Conservation (phyloP, 2,113 vertebrate species). For the Lota lota region DNA sequence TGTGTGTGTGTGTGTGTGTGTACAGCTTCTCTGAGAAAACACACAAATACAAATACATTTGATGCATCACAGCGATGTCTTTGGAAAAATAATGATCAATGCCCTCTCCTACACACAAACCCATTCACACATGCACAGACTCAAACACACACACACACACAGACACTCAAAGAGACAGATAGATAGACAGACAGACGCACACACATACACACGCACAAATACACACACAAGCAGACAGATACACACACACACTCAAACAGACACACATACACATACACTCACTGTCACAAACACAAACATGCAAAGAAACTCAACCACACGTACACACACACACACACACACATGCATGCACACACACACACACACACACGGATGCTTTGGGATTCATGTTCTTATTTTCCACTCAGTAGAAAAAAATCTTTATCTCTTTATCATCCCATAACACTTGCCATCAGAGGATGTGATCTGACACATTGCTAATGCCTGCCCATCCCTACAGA, state of each 20-base stretch:
- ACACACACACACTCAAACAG: slow-evolving; percentile 10
- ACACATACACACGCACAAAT: slow-evolving; percentile 13
- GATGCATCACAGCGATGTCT: too few species aligned
- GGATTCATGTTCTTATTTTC: slow-evolving; percentile 28
- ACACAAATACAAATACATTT: too few species aligned
- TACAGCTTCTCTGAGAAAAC: too few species aligned
- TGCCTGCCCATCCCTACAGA: slow-evolving; percentile 10
- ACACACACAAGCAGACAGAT: not conserved
- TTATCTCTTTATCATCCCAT: slow-evolving; percentile 41
- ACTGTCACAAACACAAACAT: not conserved
- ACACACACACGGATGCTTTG: not conserved
- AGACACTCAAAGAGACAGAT: not conserved
- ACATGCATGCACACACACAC: too few species aligned
- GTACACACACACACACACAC: slow-evolving; percentile 8
- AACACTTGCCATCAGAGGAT: slow-evolving; percentile 38
- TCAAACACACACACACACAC: slow-evolving; percentile 8
- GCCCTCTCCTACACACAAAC: not conserved
- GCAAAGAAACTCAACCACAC: not conserved
- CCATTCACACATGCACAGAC: slow-evolving; percentile 7
- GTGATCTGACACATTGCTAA: slow-evolving; percentile 16
- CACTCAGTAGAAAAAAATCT: slow-evolving; percentile 27
- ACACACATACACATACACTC: slow-evolving; percentile 13
- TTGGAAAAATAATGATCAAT: not conserved
- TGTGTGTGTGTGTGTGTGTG: too few species aligned
- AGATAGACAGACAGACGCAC: slow-evolving; percentile 1